Conservation (phyloP, 2,113 vertebrate genomes). For the Cyanoramphus novaezelandiae region DNA sequence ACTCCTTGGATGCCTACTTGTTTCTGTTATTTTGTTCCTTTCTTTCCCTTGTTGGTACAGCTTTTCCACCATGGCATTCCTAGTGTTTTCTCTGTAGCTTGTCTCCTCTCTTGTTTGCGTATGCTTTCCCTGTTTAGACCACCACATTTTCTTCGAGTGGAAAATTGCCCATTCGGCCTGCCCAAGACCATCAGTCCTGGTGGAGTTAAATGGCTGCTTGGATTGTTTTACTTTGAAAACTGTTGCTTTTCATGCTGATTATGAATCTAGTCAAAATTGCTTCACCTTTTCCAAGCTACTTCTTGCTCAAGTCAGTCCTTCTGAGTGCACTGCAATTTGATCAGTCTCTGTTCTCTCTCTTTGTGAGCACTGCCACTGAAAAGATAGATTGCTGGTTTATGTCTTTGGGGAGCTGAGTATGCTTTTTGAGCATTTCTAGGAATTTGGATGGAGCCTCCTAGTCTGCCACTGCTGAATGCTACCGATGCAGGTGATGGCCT, state of each 20-base stretch:
- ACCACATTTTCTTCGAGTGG: background rate
- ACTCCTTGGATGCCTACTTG: background rate
- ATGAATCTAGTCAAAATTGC: background rate
- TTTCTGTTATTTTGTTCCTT: background rate
- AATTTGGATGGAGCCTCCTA: background rate
- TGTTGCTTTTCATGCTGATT: background rate
- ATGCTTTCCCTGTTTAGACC: background rate
- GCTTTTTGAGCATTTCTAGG: background rate
- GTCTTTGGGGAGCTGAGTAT: background rate
- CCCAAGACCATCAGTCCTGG: background rate
- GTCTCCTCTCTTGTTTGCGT: background rate
- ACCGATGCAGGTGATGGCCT: background rate
- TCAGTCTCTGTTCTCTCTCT: background rate
- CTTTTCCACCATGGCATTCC: background rate
- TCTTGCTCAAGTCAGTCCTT: background rate
- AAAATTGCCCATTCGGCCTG: background rate
- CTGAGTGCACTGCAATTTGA: background rate
- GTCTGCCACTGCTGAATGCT: background rate
- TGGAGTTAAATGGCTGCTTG: background rate
- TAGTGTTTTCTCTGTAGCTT: background rate
- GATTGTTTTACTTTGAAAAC: background rate
- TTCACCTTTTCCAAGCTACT: background rate
- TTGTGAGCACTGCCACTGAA: background rate
- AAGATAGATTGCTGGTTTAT: background rate
- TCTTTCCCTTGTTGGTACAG: background rate